These are phyloP conservation scores for Nasonia giraulti DNA, from an alignment of 1,140 invertebrate genomes.

Conservation along the genomic window DNA sequence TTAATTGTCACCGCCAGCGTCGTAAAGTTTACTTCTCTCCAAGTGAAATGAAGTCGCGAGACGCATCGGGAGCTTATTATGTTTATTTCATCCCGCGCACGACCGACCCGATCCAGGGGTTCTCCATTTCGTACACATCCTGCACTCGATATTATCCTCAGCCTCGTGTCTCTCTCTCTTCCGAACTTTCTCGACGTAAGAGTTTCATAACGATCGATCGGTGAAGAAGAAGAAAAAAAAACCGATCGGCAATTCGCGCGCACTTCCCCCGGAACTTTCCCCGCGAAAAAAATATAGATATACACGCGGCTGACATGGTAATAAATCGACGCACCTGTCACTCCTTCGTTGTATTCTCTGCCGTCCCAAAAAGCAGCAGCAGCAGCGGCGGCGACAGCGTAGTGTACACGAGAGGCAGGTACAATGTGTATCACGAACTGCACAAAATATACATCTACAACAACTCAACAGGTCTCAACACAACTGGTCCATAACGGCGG, in stretches of 20 bases:
- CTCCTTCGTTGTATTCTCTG: neutral
- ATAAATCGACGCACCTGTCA: constrained; percentile 5
- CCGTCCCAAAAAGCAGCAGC: neutral
- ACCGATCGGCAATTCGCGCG: neutral
- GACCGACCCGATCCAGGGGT: neutral
- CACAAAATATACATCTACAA: neutral
- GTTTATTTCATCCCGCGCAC: too few species aligned
- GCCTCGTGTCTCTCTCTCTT: too few species aligned
- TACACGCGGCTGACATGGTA: too few species aligned
- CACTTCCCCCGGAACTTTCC: neutral
- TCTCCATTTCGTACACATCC: neutral
- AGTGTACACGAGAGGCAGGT: neutral
- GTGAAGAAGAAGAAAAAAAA: too few species aligned
- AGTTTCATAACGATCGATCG: neutral
- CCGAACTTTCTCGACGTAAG: neutral
- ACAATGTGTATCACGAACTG: neutral
- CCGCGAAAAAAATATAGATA: neutral
- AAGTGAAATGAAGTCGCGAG: too few species aligned
- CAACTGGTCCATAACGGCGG: constrained; percentile 8
- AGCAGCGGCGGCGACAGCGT: neutral
- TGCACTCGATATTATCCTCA: neutral
- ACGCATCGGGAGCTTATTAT: too few species aligned
- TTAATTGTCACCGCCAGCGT: too few species aligned
- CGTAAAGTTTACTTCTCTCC: too few species aligned
- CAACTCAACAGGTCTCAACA: neutral